Percentiles rank a stretch among this genome's conserved stretches.
phyloP scores from a whole-genome alignment of 1,140 invertebrate species.

The Asobara japonica region DNA sequence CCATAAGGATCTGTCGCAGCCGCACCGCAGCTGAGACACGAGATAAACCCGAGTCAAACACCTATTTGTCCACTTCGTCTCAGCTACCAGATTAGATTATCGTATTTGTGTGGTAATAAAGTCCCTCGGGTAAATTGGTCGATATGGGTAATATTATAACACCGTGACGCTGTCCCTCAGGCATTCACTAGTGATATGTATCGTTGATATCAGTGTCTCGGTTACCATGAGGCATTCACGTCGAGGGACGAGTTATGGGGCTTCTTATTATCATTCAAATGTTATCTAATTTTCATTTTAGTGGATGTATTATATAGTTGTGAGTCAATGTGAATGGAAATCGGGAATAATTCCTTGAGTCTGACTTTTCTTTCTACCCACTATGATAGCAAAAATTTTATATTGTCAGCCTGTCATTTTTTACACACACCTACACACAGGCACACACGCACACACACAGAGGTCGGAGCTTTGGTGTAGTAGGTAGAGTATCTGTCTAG shows the following conservation, averaged over 20 bases:
- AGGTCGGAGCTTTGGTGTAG: too few relatives aligned
- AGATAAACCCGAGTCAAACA: neutral
- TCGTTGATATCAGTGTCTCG: neutral
- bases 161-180: neutral
- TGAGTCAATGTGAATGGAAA: neutral
- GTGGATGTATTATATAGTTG: neutral
- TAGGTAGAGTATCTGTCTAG: too few relatives aligned
- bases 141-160: conserved; percentile 5
- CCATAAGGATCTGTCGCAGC: neutral
- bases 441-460: too few relatives aligned
- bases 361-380: too few relatives aligned
- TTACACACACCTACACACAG: too few relatives aligned
- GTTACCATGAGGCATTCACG: neutral
- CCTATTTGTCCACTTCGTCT: neutral
- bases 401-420: too few relatives aligned
- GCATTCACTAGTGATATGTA: neutral
- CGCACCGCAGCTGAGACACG: neutral
- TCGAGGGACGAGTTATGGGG: neutral
- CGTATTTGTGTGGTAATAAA: conserved; percentile 6
- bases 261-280: conserved; percentile 4
- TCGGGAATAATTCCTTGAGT: neutral
- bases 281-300: neutral
- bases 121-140: conserved; percentile 3
- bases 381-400: too few relatives aligned
- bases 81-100: conserved; percentile 3